phyloP scores from a whole-genome alignment of 2,113 vertebrate genomes.

The Heliornis fulica region DNA sequence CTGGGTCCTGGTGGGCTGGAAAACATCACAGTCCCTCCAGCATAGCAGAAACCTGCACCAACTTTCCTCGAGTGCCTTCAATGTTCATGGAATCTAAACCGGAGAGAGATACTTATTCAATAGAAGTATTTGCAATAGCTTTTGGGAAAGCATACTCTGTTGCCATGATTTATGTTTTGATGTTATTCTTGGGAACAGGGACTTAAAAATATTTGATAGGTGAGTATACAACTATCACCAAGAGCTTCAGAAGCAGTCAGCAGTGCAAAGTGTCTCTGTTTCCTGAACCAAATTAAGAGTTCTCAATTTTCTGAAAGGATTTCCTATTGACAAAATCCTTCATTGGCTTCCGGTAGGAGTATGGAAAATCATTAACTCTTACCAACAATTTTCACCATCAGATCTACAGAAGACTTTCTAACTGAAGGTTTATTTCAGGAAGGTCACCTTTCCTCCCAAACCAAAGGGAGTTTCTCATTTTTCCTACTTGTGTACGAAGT shows the following conservation, averaged over 20 bases:
- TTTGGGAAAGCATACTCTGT: background rate
- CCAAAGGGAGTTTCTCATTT: background rate
- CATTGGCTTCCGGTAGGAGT: background rate
- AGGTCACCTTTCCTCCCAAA: background rate
- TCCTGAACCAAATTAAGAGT: background rate
- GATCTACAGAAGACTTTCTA: background rate
- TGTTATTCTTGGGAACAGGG: background rate
- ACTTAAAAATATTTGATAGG: background rate
- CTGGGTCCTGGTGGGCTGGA: background rate
- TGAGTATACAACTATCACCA: background rate
- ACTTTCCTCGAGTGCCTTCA: background rate
- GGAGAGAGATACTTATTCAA: background rate
- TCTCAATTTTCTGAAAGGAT: background rate
- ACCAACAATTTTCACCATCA: background rate
- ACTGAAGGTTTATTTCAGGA: background rate
- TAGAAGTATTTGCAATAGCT: background rate
- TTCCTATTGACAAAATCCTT: background rate
- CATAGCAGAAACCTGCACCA: background rate
- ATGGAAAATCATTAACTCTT: background rate
- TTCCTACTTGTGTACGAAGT: background rate
- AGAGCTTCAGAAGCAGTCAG: background rate
- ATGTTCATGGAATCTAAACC: background rate
- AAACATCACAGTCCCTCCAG: background rate
- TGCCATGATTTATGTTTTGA: background rate
- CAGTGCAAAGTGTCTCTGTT: background rate